These are phyloP conservation scores for Gobius niger DNA, from an alignment of 2,113 vertebrate species.

Conservation along the genomic window DNA sequence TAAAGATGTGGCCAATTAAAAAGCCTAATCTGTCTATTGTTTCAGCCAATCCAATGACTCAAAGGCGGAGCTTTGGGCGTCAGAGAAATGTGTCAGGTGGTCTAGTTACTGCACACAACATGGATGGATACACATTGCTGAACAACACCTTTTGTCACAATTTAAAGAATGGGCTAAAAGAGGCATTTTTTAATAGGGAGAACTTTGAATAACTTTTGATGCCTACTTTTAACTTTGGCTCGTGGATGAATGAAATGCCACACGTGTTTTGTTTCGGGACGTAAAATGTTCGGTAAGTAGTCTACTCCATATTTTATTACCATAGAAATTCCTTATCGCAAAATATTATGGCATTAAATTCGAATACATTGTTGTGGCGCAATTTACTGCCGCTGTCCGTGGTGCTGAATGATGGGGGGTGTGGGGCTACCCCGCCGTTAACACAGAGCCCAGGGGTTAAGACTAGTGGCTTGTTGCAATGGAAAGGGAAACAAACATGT, in stretches of 20 bases:
- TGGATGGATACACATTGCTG: slow-evolving; percentile 18
- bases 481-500: slow-evolving; percentile 39
- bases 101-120: slow-evolving; percentile 27
- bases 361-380: slow-evolving; percentile 10
- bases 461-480: slow-evolving; percentile 54
- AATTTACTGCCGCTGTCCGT: slow-evolving; percentile 46
- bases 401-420: slow-evolving; percentile 40
- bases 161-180: background rate
- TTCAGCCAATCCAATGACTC: slow-evolving; percentile 32
- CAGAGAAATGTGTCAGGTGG: slow-evolving; percentile 16
- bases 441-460: slow-evolving; percentile 36
- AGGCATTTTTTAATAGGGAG: background rate
- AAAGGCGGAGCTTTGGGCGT: slow-evolving; percentile 15
- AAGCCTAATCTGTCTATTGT: too few relatives aligned
- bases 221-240: too few relatives aligned
- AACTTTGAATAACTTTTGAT: background rate
- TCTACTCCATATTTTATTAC: background rate
- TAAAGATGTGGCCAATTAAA: slow-evolving; percentile 28
- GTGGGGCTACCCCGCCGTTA: slow-evolving; percentile 39
- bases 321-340: too few relatives aligned
- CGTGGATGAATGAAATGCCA: background rate
- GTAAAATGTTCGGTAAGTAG: slow-evolving; percentile 48
- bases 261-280: background rate
- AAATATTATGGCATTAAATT: too few relatives aligned
- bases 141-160: background rate